Evolutionary conservation across 1,140 invertebrate genomes (phyloP).

Genomic region (Bombus ignitus): DNA sequence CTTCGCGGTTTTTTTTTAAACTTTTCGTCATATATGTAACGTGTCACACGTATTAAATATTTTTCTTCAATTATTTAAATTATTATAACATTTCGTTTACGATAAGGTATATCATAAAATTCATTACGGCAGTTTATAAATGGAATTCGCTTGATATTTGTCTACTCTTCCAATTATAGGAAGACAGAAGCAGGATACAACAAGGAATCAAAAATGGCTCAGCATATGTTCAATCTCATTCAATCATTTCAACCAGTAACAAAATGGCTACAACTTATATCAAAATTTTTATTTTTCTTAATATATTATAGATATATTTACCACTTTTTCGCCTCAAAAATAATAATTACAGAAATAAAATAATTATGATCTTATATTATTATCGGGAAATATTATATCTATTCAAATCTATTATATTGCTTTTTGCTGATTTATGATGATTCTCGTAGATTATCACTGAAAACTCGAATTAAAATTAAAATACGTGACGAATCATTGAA

Average conservation of each 20-base stretch:
- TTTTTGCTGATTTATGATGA: neutral
- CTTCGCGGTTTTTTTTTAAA: slow-evolving; percentile 35
- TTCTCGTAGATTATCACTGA: neutral
- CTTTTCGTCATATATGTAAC: neutral
- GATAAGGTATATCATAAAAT: neutral
- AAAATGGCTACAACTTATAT: neutral
- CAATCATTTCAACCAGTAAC: no score
- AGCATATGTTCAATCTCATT: neutral
- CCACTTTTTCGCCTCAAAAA: neutral
- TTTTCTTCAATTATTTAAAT: neutral
- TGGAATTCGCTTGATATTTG: neutral
- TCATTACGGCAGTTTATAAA: neutral
- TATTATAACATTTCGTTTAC: neutral
- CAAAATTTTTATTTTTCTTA: neutral
- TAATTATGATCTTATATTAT: neutral
- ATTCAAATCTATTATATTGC: neutral
- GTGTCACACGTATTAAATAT: neutral
- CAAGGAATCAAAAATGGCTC: neutral
- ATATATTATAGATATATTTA: neutral
- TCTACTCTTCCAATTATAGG: neutral
- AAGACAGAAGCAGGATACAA: neutral
- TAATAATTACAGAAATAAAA: neutral
- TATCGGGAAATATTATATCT: neutral
- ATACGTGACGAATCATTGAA: neutral
- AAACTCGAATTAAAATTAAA: neutral